Evolutionary conservation across 2,797 vertebrate species (phyloP), one percentile per base, ranked within the genome.

Genomic region (Ispidina picta): DNA sequence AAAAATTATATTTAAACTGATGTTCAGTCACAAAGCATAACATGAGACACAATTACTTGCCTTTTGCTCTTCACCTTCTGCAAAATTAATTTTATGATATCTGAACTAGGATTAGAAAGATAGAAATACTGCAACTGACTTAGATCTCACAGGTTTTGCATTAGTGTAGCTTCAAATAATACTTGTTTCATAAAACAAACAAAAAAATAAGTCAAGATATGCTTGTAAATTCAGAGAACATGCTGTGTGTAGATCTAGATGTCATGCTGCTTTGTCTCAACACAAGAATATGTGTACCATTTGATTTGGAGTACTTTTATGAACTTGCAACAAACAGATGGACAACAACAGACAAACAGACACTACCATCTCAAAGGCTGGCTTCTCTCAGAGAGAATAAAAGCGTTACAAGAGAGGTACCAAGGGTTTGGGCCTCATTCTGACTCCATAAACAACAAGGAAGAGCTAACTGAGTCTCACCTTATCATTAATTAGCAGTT

Each of bases 401-500:
- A 29, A 64, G 43, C 75, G 39, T n/a, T 54, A 54, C 41, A 7
- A 54, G 48, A 44, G 41, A 70, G 31, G 17, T 31, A 65, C 6
- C n/a, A 48, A n/a, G 28, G n/a, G 37, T 35, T 49, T 3, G 1
- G 25, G 35, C 44, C 41, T 82, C 37, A 33, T n/a, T 58, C 35
- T 29, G 29, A 51, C 37, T 29, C 21, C 1, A 2, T 0, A 35
- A 37, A 37, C 12, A 79, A 63, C 2, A 37, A 54, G 66, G 4
- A 78, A 51, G 8, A 74, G 6, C 6, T 28, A 21, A 1, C 9
- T 0, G 1, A 44, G 33, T 69, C 98, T 93, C 92, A 99, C 99
- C 98, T 99, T 99, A 81, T 99, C 99, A 3, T 99, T 99, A 82
- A 99, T 98, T 8, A 99, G 98, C 13, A 99, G 98, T 86, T 99